Evolutionary conservation across 1,140 invertebrate genomes (phyloP).

Genomic region (Contarinia nasturtii): DNA sequence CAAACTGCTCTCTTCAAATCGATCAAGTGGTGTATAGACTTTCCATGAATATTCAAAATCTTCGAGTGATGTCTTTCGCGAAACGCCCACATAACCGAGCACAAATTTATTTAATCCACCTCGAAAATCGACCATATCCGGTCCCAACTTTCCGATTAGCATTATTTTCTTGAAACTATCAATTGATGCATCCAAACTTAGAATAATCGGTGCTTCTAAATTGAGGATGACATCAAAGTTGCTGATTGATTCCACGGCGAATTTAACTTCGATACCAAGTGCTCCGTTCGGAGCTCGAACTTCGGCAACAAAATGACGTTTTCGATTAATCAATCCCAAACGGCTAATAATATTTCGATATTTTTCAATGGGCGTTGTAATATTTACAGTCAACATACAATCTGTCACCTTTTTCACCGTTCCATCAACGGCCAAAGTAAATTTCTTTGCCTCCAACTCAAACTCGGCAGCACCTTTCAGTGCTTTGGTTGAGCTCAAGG

Average conservation of each 20-base stretch:
- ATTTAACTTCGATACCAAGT: slow-evolving; percentile 43
- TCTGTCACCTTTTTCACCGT: slow-evolving; percentile 40
- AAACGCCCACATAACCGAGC: slow-evolving; percentile 52
- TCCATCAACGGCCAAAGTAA: slow-evolving; percentile 39
- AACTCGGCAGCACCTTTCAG: slow-evolving; percentile 43
- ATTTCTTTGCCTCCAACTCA: slow-evolving; percentile 43
- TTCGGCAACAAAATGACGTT: slow-evolving; percentile 48
- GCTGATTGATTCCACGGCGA: slow-evolving; percentile 31
- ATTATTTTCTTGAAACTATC: slow-evolving; percentile 41
- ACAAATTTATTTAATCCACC: slow-evolving; percentile 51
- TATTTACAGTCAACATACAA: slow-evolving; percentile 44
- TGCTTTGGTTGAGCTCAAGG: slow-evolving; percentile 32
- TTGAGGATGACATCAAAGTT: slow-evolving; percentile 53
- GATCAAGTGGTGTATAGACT: slow-evolving; percentile 50
- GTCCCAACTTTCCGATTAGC: slow-evolving; percentile 12
- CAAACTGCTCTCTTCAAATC: slow-evolving; percentile 51
- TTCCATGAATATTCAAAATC: slow-evolving; percentile 61
- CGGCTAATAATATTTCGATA: slow-evolving; percentile 39
- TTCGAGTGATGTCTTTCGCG: slow-evolving; percentile 42
- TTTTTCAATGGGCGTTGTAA: slow-evolving; percentile 48
- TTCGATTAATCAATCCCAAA: slow-evolving; percentile 46
- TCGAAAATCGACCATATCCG: slow-evolving; percentile 37
- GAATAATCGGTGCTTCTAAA: slow-evolving; percentile 47
- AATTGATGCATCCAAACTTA: slow-evolving; percentile 49
- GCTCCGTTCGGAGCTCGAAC: slow-evolving; percentile 39